Evolutionary conservation across 2,113 vertebrate species (phyloP).

Genomic region (Eubucco bourcierii): DNA sequence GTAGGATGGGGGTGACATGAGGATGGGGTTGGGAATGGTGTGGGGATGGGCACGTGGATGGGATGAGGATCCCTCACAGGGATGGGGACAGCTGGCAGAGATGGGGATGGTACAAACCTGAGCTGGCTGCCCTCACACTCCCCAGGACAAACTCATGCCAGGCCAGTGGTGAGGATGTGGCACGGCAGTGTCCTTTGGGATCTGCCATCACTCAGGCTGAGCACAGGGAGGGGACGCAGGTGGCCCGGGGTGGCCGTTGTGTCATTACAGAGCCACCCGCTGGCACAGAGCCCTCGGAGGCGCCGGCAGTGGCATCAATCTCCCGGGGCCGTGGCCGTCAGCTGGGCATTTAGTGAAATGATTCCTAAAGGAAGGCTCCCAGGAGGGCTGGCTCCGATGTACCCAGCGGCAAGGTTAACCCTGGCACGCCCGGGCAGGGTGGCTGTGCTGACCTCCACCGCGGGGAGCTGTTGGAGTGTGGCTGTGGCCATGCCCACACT

Average conservation of each 20-base stretch:
- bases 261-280: neutral
- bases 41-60: neutral
- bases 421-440: neutral
- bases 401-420: neutral
- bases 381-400: neutral
- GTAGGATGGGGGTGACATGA: neutral
- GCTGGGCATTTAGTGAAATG: constrained; percentile 39
- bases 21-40: neutral
- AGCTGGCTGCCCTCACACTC: neutral
- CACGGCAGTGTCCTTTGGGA: neutral
- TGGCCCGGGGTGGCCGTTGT: neutral
- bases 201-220: accelerated
- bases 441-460: accelerated
- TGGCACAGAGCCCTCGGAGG: neutral
- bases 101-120: neutral
- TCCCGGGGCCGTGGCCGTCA: constrained; percentile 14
- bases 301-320: constrained; percentile 11
- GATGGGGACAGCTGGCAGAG: neutral
- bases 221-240: neutral
- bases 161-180: accelerated
- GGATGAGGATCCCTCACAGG: neutral
- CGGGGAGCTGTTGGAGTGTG: accelerated
- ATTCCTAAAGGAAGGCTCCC: constrained; percentile 34
- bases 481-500: accelerated
- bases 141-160: neutral